A percentile compares a stretch with the other conserved stretches of the same genome.
Conservation (phyloP, 1,140 invertebrate species). For the Tetraneura akinire region DNA sequence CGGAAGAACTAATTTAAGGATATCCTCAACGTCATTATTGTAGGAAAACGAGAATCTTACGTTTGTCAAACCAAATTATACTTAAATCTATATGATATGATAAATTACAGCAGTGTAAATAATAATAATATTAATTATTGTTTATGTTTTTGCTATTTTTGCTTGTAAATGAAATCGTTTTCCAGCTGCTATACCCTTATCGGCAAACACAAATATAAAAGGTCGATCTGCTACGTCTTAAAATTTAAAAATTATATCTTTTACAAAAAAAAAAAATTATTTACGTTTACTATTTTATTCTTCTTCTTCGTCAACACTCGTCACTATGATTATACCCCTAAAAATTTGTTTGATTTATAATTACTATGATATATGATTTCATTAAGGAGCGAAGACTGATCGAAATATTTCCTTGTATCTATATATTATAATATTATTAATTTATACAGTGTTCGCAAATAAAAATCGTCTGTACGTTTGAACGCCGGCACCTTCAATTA, state of each 20-base stretch:
- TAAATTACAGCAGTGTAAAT: conserved; percentile 32
- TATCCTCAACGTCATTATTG: background rate
- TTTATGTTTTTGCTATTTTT: conserved; percentile 6
- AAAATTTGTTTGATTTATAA: background rate
- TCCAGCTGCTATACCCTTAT: background rate
- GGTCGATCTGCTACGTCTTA: too few species aligned
- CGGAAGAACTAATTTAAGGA: conserved; percentile 35
- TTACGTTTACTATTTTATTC: background rate
- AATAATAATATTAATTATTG: conserved; percentile 6
- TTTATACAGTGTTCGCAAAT: background rate
- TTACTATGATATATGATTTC: conserved; percentile 8
- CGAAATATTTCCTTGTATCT: conserved; percentile 32
- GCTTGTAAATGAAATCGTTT: conserved; percentile 15
- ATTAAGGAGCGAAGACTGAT: conserved; percentile 35
- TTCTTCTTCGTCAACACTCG: background rate
- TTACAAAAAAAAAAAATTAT: too few species aligned
- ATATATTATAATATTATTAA: conserved; percentile 29
- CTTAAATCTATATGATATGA: conserved; percentile 9
- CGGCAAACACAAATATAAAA: too few species aligned
- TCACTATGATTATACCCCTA: background rate
- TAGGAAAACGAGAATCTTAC: background rate
- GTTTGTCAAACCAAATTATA: background rate
- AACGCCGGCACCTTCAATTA: background rate
- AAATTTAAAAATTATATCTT: too few species aligned
- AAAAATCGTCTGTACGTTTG: conserved; percentile 6